These are phyloP conservation scores for Ploceus nigricollis DNA, from an alignment of 2,113 vertebrate species.

Conservation along the genomic window DNA sequence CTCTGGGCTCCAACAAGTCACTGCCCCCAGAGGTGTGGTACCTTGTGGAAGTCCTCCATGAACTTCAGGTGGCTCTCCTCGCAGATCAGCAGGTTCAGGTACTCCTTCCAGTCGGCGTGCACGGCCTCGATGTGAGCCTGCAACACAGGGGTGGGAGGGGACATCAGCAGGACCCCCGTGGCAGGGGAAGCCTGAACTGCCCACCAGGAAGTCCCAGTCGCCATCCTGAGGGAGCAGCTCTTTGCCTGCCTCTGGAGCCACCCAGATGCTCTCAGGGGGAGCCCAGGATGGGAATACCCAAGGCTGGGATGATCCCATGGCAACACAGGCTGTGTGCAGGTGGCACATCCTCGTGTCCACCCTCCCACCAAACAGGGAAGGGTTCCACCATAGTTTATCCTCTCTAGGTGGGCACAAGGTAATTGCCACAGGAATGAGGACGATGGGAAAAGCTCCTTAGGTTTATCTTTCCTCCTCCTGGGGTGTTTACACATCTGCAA, in stretches of 20 bases:
- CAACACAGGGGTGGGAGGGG: neutral
- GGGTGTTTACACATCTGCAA: neutral
- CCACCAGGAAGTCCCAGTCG: neutral
- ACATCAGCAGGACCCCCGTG: fast-evolving
- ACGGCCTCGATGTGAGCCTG: conserved; percentile 96
- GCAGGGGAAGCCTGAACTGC: neutral
- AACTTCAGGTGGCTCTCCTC: conserved; percentile 96
- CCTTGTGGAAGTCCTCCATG: conserved; percentile 98
- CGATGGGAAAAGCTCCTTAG: neutral
- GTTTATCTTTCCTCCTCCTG: neutral
- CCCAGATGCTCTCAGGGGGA: neutral
- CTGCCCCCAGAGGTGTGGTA: conserved; percentile 10
- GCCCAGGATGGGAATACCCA: neutral
- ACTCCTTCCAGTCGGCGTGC: conserved; percentile 96
- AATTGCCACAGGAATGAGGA: neutral
- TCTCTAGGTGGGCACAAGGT: neutral
- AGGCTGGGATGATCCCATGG: neutral
- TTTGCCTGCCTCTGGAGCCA: neutral
- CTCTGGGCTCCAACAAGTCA: fast-evolving
- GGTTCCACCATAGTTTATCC: neutral
- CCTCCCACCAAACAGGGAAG: neutral
- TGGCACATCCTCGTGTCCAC: neutral
- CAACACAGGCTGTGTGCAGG: neutral
- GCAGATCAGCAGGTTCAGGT: conserved; percentile 96
- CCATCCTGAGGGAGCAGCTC: neutral